Percentiles rank a stretch among this genome's conserved stretches.
Evolutionary conservation across 2,113 vertebrate species (phyloP).

Genomic region (Pelodiscus sinensis): DNA sequence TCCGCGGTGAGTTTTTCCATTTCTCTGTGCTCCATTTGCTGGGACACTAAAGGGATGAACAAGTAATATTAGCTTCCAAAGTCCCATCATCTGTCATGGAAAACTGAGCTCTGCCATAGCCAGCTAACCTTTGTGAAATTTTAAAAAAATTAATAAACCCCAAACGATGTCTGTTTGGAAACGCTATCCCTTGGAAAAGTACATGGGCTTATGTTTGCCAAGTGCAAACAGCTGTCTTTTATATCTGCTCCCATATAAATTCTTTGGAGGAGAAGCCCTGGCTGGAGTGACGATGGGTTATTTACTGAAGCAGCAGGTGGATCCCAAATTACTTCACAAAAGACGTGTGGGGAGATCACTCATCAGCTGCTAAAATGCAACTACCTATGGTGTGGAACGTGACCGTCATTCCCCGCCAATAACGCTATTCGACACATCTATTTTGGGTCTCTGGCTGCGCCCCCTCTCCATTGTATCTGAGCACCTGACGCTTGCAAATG

Average conservation of each 20-base stretch:
- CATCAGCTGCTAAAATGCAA: rapidly evolving
- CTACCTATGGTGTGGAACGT: neutral
- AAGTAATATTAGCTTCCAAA: neutral
- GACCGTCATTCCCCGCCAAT: neutral
- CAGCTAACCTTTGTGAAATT: neutral
- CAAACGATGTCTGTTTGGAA: slow-evolving; percentile 11
- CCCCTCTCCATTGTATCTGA: neutral
- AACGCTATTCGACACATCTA: neutral
- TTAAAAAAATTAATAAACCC: neutral
- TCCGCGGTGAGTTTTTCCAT: slow-evolving; percentile 30
- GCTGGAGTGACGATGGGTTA: neutral
- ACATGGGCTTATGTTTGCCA: neutral
- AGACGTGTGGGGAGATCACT: neutral
- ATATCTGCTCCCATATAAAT: rapidly evolving
- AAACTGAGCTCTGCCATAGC: neutral
- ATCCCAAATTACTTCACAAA: neutral
- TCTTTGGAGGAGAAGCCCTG: neutral
- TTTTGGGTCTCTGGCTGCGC: neutral
- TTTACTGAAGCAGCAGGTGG: slow-evolving; percentile 37
- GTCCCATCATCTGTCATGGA: slow-evolving; percentile 8
- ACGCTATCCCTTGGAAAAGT: neutral
- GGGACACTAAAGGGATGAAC: slow-evolving; percentile 23
- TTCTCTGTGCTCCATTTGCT: rapidly evolving
- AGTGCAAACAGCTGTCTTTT: slow-evolving; percentile 12
- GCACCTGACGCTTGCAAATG: neutral